A percentile compares a stretch with the other conserved stretches of the same genome.
Conservation (phyloP, 2,888 invertebrate species). For the Papilio elwesi region DNA sequence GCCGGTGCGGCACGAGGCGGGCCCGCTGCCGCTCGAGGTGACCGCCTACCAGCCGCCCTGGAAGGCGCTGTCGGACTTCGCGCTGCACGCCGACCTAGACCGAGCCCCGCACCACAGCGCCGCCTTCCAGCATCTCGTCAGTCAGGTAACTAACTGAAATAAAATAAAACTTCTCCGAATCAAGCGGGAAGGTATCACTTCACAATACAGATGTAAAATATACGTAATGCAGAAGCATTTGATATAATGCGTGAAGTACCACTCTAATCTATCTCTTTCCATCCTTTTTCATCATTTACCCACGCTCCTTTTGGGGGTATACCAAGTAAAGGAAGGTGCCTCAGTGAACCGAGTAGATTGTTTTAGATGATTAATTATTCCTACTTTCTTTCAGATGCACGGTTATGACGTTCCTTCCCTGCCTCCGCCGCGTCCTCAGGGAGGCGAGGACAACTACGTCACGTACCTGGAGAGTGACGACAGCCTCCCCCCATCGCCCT, state of each 20-base stretch:
- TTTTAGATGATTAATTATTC: not conserved
- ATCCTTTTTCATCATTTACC: no score
- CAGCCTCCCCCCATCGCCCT: conserved; percentile 90
- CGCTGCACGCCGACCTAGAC: conserved; percentile 96
- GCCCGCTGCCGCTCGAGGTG: conserved; percentile 93
- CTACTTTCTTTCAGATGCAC: conserved; percentile 89
- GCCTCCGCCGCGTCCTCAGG: conserved; percentile 87
- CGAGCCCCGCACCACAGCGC: conserved; percentile 94
- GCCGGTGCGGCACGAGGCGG: conserved; percentile 94
- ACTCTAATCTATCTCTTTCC: no score
- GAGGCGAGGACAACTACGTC: conserved; percentile 91
- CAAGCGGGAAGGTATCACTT: no score
- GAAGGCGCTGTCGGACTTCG: conserved; percentile 98
- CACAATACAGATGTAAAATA: no score
- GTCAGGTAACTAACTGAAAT: conserved; percentile 86
- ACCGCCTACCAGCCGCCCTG: conserved; percentile 98
- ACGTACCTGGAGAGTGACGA: conserved; percentile 96
- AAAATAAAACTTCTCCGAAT: not conserved
- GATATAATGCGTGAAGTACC: no score
- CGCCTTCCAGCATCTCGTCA: conserved; percentile 98
- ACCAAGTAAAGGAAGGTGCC: no score
- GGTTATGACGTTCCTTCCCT: conserved; percentile 91
- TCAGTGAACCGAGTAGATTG: no score
- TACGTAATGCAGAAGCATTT: no score
- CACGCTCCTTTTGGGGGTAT: no score